Evolutionary conservation across 2,888 invertebrate genomes (phyloP).

Genomic region (Nematopogon swammerdamellus): DNA sequence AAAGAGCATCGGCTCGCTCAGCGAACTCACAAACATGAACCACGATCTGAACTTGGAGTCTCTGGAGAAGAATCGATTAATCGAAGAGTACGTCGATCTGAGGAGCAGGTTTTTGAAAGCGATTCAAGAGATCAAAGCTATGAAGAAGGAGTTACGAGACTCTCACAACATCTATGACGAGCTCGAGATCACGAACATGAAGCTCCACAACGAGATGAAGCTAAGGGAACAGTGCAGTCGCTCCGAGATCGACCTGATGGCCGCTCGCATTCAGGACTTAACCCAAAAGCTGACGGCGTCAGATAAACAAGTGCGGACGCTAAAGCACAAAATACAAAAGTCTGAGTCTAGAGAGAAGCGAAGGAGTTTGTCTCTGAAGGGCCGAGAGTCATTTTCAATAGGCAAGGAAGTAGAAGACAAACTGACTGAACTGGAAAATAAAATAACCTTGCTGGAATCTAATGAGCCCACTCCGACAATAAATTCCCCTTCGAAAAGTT

Average conservation of each 20-base stretch:
- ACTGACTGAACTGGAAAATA: constrained; percentile 74
- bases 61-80: constrained; percentile 71
- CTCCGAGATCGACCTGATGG: constrained; percentile 77
- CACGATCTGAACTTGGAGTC: constrained; percentile 70
- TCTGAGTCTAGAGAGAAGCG: constrained; percentile 75
- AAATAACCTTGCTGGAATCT: constrained; percentile 65
- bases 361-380: constrained; percentile 78
- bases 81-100: constrained; percentile 78
- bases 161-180: constrained; percentile 78
- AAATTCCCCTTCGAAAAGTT: constrained; percentile 47
- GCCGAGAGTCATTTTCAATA: constrained; percentile 74
- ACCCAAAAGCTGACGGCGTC: constrained; percentile 77
- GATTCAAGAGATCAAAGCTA: constrained; percentile 76
- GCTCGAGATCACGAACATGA: constrained; percentile 74
- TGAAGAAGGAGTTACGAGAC: constrained; percentile 77
- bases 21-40: constrained; percentile 77
- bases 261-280: constrained; percentile 78
- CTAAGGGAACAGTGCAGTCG: constrained; percentile 61
- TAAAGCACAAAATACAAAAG: constrained; percentile 78
- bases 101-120: constrained; percentile 77
- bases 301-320: constrained; percentile 74
- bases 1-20: constrained; percentile 73
- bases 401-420: constrained; percentile 85
- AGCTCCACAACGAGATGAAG: constrained; percentile 69
- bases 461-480: constrained; percentile 40